Conservation (phyloP, 2,113 vertebrate species). For the Eurystomus gularis region DNA sequence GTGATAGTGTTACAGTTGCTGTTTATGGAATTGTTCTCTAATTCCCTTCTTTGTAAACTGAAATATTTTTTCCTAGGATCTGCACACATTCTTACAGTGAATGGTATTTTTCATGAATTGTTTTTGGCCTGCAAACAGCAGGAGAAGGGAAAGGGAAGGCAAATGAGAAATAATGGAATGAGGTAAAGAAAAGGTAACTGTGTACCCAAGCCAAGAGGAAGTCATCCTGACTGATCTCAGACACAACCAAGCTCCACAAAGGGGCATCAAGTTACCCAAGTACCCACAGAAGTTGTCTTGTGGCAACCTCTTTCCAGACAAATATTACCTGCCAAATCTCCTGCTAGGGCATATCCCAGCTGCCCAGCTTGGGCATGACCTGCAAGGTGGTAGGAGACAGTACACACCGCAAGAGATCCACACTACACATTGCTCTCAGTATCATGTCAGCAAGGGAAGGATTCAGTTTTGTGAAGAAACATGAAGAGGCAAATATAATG, state of each 20-base stretch:
- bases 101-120: background rate
- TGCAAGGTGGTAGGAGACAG: background rate
- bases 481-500: background rate
- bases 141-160: background rate
- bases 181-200: background rate
- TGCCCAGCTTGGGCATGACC: background rate
- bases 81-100: background rate
- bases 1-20: constrained; percentile 29
- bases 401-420: background rate
- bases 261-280: background rate
- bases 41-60: constrained; percentile 13
- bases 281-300: background rate
- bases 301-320: background rate
- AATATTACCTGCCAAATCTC: background rate
- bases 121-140: constrained; percentile 8
- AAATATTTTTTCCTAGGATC: constrained; percentile 29
- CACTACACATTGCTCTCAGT: background rate
- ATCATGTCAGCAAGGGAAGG: background rate
- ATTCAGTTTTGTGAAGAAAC: background rate
- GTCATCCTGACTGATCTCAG: background rate
- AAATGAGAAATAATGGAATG: background rate
- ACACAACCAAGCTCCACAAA: background rate
- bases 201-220: background rate
- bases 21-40: constrained; percentile 53
- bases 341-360: background rate